Base-by-base conservation (phyloP, 2,113 vertebrate genomes). In the Suricata suricatta region DNA sequence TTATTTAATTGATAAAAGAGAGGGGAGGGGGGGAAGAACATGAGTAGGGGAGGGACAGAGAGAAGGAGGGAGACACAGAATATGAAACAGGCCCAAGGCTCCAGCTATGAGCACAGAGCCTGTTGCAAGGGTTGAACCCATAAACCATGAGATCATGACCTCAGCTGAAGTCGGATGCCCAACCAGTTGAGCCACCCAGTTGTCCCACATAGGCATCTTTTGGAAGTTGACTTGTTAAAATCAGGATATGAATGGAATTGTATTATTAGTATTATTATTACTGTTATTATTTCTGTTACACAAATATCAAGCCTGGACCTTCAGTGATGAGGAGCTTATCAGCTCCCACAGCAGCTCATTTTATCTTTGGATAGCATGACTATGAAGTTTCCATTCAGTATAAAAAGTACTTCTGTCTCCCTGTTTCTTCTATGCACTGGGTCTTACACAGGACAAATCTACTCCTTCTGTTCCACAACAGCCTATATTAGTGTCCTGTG, bases 321-420 rank as follows among this genome's bases (percentile, higher is more conserved):
- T 47, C 29, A 85, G 77, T 92, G 47, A 80, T 52, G 47, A 16
- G 33, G 35, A 95, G 33, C 17, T 81, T 86, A 44, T n/a, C 68
- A 41, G 44, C 47, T 74, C 17, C 7, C 35, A 94, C 12, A 16
- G 14, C 29, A 93, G 50, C 41, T 93, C 57, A 88, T 77, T 93
- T 90, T 83, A 57, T 74, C 38, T 91, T 97, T 69, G 29, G 64
- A 63, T 87, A 93, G 44, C 21, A 38, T 88, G 68, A 93, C 35
- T 63, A 57, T 31, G 17, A 79, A 50, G 29, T 88, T 87, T 88
- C 27, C 82, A 80, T 93, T 97, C 64, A 90, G 52, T 41, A 71
- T 69, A 87, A 95, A 80, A 81, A 80, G 17, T 29, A 87, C 86
- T 92, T 96, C 84, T 85, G 27, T 84, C 57, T 91, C 23, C 64